Percentiles rank a stretch among this genome's conserved stretches.
These are phyloP conservation scores for Sipunculus nudus DNA, from an alignment of 2,888 invertebrate genomes.

Conservation along the genomic window DNA sequence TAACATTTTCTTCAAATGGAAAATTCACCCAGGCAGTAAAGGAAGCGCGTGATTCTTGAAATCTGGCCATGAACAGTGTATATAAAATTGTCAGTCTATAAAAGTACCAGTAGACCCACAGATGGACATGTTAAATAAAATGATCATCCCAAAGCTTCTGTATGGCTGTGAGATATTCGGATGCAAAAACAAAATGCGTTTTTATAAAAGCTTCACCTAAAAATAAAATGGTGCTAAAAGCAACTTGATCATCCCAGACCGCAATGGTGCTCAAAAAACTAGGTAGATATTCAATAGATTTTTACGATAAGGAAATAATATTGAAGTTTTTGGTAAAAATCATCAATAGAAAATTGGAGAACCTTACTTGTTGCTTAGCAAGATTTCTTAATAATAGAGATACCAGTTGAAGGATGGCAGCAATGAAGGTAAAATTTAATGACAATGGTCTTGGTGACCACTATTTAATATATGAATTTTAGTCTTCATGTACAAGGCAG, in stretches of 20 bases:
- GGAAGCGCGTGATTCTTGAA: neutral
- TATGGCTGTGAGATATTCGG: conserved; percentile 9
- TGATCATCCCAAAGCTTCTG: neutral
- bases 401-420: neutral
- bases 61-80: neutral
- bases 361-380: neutral
- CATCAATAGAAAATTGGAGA: neutral
- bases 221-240: neutral
- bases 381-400: neutral
- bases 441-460: conserved; percentile 4
- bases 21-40: neutral
- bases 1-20: conserved; percentile 1
- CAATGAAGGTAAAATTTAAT: neutral
- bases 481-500: no score
- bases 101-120: neutral
- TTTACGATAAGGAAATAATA: neutral
- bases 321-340: neutral
- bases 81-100: neutral
- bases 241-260: neutral
- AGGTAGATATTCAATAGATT: neutral
- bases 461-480: no score
- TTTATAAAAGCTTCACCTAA: neutral
- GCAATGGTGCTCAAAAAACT: conserved; percentile 1
- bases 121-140: neutral
- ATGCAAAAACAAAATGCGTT: no score